These are phyloP conservation scores for Bombus vancouverensis DNA, from an alignment of 1,140 invertebrate species.

Conservation along the genomic window DNA sequence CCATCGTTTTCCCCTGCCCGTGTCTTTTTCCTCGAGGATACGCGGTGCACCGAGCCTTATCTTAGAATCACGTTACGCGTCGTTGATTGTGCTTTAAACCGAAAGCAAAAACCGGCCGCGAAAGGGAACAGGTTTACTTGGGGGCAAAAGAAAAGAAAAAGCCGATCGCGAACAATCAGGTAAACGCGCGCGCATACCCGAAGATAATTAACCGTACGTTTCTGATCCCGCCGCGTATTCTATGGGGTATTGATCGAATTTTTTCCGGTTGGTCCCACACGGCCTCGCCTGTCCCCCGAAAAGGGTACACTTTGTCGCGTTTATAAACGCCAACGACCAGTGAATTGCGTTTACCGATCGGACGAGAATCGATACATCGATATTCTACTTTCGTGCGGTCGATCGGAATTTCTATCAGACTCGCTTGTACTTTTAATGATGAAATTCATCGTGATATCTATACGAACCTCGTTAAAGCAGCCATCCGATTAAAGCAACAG, in stretches of 20 bases:
- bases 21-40: not conserved
- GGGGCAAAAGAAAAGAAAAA: not conserved
- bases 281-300: constrained; percentile 16
- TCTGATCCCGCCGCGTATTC: constrained; percentile 39
- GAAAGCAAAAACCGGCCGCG: constrained; percentile 52
- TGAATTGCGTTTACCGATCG: not conserved
- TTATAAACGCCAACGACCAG: not conserved
- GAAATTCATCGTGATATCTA: constrained; percentile 11
- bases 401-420: constrained; percentile 13
- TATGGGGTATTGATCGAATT: constrained; percentile 32
- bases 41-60: constrained; percentile 36
- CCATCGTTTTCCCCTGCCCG: no score
- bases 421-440: not conserved
- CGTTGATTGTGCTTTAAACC: constrained; percentile 56
- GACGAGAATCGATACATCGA: not conserved
- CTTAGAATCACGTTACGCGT: constrained; percentile 62
- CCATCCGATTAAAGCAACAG: not conserved
- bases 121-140: constrained; percentile 54
- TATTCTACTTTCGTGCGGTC: constrained; percentile 1
- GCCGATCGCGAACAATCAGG: constrained; percentile 51
- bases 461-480: not conserved
- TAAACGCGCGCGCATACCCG: constrained; percentile 45
- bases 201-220: constrained; percentile 58
- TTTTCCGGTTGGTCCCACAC: constrained; percentile 20
- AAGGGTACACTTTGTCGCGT: constrained; percentile 3